Evolutionary conservation across 2,888 invertebrate genomes (phyloP), one percentile per base, ranked within the genome.

Genomic region (Proisotoma minuta): DNA sequence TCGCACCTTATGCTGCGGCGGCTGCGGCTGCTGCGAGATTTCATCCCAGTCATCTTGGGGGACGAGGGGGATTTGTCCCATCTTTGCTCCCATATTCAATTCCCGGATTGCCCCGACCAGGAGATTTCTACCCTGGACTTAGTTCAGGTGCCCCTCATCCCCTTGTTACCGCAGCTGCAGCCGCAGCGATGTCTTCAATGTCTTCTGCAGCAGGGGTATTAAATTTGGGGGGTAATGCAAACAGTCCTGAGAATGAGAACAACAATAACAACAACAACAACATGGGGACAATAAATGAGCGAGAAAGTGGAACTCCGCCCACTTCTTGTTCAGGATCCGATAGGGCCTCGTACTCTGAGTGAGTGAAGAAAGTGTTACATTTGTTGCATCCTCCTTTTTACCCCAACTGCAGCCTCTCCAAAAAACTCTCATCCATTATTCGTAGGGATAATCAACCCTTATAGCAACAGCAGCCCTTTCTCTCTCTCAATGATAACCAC

Each of bases 301-400:
- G 70, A 48, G 73, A 73, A 54, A 63, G 59, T 63, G 69, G 68
- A 64, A 73, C 73, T 64, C 73, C 73, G 58, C 73, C 73, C 49
- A 70, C 71, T 62, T 81, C 81, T 15, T 81, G 81, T 71, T 80
- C 82, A 22, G 81, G 81, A 39, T 81, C 81, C 24, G 82, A 82
- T 75, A 81, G 82, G 74, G 82, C 82, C 1, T 81, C 81, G 27
- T 82, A 82, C 74, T 82, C 82, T 27, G 82, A 82, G 77, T 82
- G 78, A 76, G 23, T 24, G 34, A 52, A 54, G 59, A 28, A 34
- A 62, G 2, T 62, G 62, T 62, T 43, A 53, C 60, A 60, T 28
- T 47, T 23, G 15, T 18, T 49, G 34, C 48, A 10, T 34, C 34
- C 15, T 34, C 34, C 8, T 34, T 34, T n/a, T n/a, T n/a, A n/a